These are phyloP conservation scores for Ditylenchus dipsaci DNA, from an alignment of 1,140 invertebrate species.

Conservation along the genomic window DNA sequence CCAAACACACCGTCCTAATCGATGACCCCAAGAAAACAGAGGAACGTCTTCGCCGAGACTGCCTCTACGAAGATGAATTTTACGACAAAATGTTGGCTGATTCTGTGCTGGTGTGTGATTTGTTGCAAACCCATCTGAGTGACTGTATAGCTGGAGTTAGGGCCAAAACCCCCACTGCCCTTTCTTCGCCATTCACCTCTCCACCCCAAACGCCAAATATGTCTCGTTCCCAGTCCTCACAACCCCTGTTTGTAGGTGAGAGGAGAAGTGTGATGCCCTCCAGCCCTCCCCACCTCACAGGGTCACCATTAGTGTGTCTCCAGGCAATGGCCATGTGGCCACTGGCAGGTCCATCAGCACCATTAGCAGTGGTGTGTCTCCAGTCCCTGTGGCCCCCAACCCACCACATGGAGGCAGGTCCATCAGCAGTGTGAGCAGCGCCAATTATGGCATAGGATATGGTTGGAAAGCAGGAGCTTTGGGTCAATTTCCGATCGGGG, in stretches of 20 bases:
- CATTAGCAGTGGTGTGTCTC: not conserved
- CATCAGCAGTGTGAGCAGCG: not conserved
- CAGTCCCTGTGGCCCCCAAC: not conserved
- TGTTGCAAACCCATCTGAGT: slow-evolving; percentile 28
- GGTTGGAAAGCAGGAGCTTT: too few species aligned
- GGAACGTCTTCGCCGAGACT: slow-evolving; percentile 29
- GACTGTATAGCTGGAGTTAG: slow-evolving; percentile 36
- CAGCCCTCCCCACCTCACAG: not conserved
- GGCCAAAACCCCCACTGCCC: slow-evolving; percentile 33
- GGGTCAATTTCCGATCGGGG: too few species aligned
- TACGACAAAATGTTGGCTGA: slow-evolving; percentile 45
- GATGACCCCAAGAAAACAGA: slow-evolving; percentile 18
- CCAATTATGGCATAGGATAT: too few species aligned
- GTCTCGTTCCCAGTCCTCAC: slow-evolving; percentile 1
- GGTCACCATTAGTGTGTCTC: not conserved
- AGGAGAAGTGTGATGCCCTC: not conserved
- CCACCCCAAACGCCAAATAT: slow-evolving; percentile 13
- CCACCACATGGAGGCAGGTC: not conserved
- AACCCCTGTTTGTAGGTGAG: not conserved
- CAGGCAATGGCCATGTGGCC: not conserved
- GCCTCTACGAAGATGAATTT: slow-evolving; percentile 40
- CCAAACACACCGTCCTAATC: slow-evolving; percentile 28
- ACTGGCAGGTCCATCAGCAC: too few species aligned
- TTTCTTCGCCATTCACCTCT: slow-evolving; percentile 28
- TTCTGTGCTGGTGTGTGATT: slow-evolving; percentile 41